Percentiles rank a stretch among this genome's conserved stretches.
Conservation (phyloP, 2,888 invertebrate genomes). For the Bembecia ichneumoniformis region DNA sequence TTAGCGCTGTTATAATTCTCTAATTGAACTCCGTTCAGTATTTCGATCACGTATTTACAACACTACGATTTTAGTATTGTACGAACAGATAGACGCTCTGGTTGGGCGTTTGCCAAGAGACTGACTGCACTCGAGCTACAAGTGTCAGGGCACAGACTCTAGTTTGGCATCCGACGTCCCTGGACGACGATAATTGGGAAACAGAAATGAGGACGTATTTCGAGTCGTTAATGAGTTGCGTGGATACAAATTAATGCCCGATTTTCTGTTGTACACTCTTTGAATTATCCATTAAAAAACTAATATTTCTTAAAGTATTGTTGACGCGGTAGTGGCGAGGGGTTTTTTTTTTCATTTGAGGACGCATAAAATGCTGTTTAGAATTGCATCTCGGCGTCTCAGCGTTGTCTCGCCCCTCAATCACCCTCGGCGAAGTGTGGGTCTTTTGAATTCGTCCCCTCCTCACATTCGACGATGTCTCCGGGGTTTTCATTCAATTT, state of each 20-base stretch:
- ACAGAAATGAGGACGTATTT: constrained; percentile 36
- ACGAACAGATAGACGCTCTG: constrained; percentile 8
- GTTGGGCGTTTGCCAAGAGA: constrained; percentile 51
- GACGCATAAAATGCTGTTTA: constrained; percentile 37
- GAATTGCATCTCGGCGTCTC: constrained; percentile 40
- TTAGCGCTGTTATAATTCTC: constrained; percentile 11
- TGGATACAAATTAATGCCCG: background rate
- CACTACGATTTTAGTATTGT: constrained; percentile 3
- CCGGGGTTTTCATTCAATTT: constrained; percentile 44
- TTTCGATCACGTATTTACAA: constrained; percentile 19
- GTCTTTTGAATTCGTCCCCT: constrained; percentile 45
- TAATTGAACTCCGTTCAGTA: constrained; percentile 17
- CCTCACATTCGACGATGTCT: constrained; percentile 16
- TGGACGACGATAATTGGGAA: constrained; percentile 49
- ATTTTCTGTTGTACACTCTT: background rate
- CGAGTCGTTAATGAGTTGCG: background rate
- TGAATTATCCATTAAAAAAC: too few relatives aligned
- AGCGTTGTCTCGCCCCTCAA: constrained; percentile 23
- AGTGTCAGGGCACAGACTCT: constrained; percentile 42
- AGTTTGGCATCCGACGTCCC: constrained; percentile 31
- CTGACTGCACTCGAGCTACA: constrained; percentile 40
- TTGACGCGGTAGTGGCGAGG: too few relatives aligned
- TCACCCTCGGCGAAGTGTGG: constrained; percentile 22
- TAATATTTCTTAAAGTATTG: too few relatives aligned
- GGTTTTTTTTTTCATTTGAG: constrained; percentile 18